These are phyloP conservation scores for Lerema accius DNA, from an alignment of 1,140 invertebrate genomes.

Conservation along the genomic window DNA sequence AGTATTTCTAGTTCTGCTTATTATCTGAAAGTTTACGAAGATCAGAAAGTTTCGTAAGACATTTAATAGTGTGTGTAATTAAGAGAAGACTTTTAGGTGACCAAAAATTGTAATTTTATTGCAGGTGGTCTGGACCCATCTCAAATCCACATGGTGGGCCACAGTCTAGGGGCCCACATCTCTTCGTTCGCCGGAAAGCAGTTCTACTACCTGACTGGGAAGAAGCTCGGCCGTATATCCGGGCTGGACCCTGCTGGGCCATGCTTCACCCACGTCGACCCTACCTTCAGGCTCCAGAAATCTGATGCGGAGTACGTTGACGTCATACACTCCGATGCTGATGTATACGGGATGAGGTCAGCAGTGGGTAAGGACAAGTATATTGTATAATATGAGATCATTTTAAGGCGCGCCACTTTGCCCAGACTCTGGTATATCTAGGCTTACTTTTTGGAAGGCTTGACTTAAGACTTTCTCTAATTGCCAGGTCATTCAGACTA, in stretches of 20 bases:
- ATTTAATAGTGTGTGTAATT: too few relatives aligned
- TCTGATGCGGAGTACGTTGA: conserved; percentile 89
- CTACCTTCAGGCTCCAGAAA: conserved; percentile 83
- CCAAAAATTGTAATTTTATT: conserved; percentile 9
- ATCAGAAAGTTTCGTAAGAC: too few relatives aligned
- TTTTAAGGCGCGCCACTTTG: too few relatives aligned
- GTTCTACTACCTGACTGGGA: conserved; percentile 59
- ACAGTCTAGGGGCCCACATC: conserved; percentile 94
- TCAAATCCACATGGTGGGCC: conserved; percentile 90
- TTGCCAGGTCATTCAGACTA: conserved; percentile 88
- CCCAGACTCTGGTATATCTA: too few relatives aligned
- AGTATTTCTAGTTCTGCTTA: too few relatives aligned
- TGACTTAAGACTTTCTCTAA: neutral
- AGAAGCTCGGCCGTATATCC: conserved; percentile 84
- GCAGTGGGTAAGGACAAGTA: conserved; percentile 51
- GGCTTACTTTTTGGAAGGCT: too few relatives aligned
- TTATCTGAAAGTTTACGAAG: too few relatives aligned
- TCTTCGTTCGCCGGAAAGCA: conserved; percentile 88
- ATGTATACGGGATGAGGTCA: conserved; percentile 78
- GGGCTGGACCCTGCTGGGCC: conserved; percentile 89
- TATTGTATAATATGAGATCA: too few relatives aligned
- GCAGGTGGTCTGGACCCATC: conserved; percentile 61
- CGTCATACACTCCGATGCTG: conserved; percentile 88
- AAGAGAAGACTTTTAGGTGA: too few relatives aligned
- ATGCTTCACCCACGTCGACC: conserved; percentile 83